Evolutionary conservation across 2,797 vertebrate genomes (phyloP).

Genomic region (Macropus fuliginosus): DNA sequence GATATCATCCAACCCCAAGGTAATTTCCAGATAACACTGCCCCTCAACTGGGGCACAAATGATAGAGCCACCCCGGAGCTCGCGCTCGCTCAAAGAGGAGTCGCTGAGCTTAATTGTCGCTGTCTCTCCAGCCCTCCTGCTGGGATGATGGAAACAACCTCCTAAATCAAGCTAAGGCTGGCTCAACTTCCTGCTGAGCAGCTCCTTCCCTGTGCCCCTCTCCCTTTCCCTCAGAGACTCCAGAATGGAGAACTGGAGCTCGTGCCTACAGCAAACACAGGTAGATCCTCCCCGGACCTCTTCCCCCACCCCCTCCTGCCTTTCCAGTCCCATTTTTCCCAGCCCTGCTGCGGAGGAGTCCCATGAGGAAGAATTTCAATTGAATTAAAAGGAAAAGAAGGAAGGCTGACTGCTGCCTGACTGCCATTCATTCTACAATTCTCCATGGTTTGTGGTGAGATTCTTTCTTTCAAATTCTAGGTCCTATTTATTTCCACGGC

Average conservation of each 20-base stretch:
- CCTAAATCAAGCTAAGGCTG: conserved; percentile 41
- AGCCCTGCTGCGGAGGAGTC: background rate
- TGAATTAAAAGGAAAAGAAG: background rate
- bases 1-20: background rate
- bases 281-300: background rate
- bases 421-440: background rate
- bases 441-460: background rate
- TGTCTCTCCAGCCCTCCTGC: conserved; percentile 43
- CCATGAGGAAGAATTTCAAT: background rate
- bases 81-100: background rate
- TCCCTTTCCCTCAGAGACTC: background rate
- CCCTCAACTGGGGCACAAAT: conserved; percentile 5
- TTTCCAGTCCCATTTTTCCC: background rate
- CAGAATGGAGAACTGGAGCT: background rate
- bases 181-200: conserved; percentile 30
- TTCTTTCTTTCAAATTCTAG: background rate
- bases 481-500: background rate
- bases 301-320: background rate
- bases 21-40: conserved; percentile 30
- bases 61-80: background rate
- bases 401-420: background rate
- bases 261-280: background rate
- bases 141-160: conserved; percentile 53
- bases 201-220: background rate
- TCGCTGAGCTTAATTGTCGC: conserved; percentile 30